These are phyloP conservation scores for Thysanoteuthis rhombus DNA, from an alignment of 2,888 invertebrate species.

Conservation along the genomic window DNA sequence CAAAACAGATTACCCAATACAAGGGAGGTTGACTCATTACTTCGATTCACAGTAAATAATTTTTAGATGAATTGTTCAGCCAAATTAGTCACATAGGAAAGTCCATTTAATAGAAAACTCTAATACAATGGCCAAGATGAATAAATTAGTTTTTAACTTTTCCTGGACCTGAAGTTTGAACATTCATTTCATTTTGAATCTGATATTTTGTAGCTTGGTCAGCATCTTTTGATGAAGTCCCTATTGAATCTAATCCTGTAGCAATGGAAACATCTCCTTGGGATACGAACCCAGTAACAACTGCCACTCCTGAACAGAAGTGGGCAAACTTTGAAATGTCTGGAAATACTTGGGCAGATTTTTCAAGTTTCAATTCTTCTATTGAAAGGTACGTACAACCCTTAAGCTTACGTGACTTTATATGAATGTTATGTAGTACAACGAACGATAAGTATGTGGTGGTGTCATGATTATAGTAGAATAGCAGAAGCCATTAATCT, in stretches of 20 bases:
- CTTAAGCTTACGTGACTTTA: too few relatives aligned
- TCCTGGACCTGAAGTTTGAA: background rate
- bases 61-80: background rate
- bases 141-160: background rate
- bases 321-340: slow-evolving; percentile 61
- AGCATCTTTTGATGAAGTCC: slow-evolving; percentile 57
- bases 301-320: slow-evolving; percentile 42
- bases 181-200: background rate
- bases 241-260: slow-evolving; percentile 54
- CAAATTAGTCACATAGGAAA: background rate
- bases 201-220: slow-evolving; percentile 43
- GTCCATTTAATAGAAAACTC: background rate
- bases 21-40: too few relatives aligned
- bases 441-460: background rate
- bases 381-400: slow-evolving; percentile 45
- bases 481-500: background rate
- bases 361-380: slow-evolving; percentile 34
- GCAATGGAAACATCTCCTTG: slow-evolving; percentile 67
- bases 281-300: slow-evolving; percentile 49
- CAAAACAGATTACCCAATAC: too few relatives aligned
- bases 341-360: slow-evolving; percentile 49
- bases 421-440: background rate
- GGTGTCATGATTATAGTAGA: background rate
- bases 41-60: background rate
- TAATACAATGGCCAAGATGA: background rate